These are phyloP conservation scores for Serranus cabrilla DNA, from an alignment of 2,797 vertebrate genomes.

Conservation along the genomic window DNA sequence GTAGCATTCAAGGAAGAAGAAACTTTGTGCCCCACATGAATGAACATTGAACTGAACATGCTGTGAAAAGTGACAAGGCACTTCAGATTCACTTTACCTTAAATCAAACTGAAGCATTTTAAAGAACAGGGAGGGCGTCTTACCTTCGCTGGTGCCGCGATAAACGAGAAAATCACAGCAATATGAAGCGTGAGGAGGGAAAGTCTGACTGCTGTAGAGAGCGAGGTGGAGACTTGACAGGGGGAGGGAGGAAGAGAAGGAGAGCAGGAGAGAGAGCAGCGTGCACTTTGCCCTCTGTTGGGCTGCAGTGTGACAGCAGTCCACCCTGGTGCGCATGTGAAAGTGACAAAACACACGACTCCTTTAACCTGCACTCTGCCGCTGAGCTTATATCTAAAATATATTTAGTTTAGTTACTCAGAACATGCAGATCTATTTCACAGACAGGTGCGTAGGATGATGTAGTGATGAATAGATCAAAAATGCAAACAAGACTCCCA, in stretches of 20 bases:
- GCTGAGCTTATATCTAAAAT: too few species aligned
- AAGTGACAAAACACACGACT: constrained; percentile 9
- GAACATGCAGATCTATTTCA: too few species aligned
- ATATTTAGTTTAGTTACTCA: too few species aligned
- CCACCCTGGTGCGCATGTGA: constrained; percentile 21
- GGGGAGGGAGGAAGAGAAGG: constrained; percentile 59
- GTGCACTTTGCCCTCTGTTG: constrained; percentile 81
- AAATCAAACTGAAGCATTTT: not conserved
- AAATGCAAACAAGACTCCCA: too few species aligned
- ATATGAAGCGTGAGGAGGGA: constrained; percentile 60
- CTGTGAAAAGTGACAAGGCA: constrained; percentile 10
- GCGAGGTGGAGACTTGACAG: constrained; percentile 73
- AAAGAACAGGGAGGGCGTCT: constrained; percentile 41
- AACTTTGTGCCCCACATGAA: not conserved
- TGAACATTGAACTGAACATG: constrained; percentile 3
- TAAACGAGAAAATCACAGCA: constrained; percentile 40
- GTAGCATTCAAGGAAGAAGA: constrained; percentile 3
- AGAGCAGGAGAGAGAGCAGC: constrained; percentile 44
- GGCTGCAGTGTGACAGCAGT: constrained; percentile 62
- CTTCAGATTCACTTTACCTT: not conserved
- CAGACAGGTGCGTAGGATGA: too few species aligned
- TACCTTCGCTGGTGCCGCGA: constrained; percentile 61
- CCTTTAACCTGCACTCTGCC: not conserved
- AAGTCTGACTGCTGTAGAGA: constrained; percentile 57
- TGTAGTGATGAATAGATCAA: too few species aligned